phyloP scores from a whole-genome alignment of 2,888 invertebrate species.

The Oxytorus armatus region DNA sequence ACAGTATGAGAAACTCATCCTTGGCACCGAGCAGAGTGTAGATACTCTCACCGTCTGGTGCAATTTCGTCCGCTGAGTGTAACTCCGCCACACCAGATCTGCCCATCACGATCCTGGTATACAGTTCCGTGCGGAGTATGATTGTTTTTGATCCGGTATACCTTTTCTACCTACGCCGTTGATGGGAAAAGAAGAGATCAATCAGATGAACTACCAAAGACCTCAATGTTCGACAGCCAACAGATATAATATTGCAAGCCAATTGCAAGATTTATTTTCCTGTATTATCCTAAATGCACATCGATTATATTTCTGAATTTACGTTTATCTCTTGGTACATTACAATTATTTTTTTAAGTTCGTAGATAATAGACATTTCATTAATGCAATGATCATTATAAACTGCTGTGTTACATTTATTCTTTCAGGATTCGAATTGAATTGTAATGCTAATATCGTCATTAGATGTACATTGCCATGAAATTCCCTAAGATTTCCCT shows the following conservation, averaged over 20 bases:
- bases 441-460: no score
- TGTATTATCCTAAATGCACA: constrained; percentile 54
- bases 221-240: constrained; percentile 48
- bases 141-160: constrained; percentile 52
- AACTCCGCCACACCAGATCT: constrained; percentile 63
- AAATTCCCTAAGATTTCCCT: no score
- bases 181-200: constrained; percentile 61
- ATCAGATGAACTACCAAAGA: constrained; percentile 58
- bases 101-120: constrained; percentile 59
- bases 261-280: constrained; percentile 47
- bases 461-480: no score
- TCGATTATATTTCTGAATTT: constrained; percentile 32
- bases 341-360: not conserved
- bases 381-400: not conserved
- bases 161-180: constrained; percentile 49
- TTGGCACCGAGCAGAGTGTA: constrained; percentile 35
- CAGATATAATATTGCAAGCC: constrained; percentile 43
- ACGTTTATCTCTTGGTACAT: constrained; percentile 23
- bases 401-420: constrained; percentile 72
- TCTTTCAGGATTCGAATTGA: constrained; percentile 55
- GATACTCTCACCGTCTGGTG: constrained; percentile 58
- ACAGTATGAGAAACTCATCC: constrained; percentile 57
- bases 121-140: constrained; percentile 42
- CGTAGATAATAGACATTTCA: not conserved
- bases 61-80: constrained; percentile 60